Conservation (phyloP, 1,140 invertebrate genomes). For the Diplogasteroides magnus region DNA sequence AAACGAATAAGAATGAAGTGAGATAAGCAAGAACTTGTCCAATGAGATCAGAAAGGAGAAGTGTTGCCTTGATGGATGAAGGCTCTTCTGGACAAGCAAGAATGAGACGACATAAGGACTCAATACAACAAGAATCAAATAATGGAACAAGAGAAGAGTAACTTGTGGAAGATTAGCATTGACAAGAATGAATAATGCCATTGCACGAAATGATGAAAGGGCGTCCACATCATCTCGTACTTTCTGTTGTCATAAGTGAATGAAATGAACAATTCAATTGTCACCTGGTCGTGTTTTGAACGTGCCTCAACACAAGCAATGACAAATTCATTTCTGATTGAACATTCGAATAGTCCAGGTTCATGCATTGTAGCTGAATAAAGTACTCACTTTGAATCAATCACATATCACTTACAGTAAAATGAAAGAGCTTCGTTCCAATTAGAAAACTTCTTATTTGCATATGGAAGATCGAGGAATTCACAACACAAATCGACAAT, state of each 20-base stretch:
- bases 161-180: constrained; percentile 28
- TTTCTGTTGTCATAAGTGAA: too few species aligned
- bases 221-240: constrained; percentile 22
- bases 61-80: constrained; percentile 27
- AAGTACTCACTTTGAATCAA: neutral
- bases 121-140: neutral
- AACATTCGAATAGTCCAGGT: constrained; percentile 18
- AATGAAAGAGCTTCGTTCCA: constrained; percentile 33
- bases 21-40: constrained; percentile 1
- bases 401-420: constrained; percentile 17
- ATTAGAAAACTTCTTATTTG: constrained; percentile 23
- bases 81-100: constrained; percentile 27
- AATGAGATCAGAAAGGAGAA: constrained; percentile 31
- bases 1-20: neutral
- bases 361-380: constrained; percentile 21
- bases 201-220: constrained; percentile 26
- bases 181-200: constrained; percentile 30
- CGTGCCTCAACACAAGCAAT: constrained; percentile 20
- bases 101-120: constrained; percentile 26
- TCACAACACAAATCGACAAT: constrained; percentile 34
- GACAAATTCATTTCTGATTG: constrained; percentile 30
- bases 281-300: neutral
- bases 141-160: neutral
- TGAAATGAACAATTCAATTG: neutral
- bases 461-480: constrained; percentile 37